Conservation (phyloP, 2,888 invertebrate species). For the Strigamia transsilvanica region DNA sequence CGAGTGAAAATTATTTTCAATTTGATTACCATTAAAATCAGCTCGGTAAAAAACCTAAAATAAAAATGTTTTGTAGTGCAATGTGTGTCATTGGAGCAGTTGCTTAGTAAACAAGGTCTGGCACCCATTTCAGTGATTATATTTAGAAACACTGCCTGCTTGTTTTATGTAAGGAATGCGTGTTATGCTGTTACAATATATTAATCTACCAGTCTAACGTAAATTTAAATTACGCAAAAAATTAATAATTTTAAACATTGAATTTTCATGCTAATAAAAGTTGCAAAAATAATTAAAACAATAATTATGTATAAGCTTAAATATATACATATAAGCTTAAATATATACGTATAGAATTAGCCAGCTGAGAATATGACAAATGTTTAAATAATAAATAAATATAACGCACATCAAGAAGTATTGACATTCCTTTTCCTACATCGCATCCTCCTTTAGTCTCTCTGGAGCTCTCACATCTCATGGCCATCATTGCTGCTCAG, state of each 20-base stretch:
- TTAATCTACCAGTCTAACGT: not conserved
- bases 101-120: conserved; percentile 5
- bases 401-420: not conserved
- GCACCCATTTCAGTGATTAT: not conserved
- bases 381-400: not conserved
- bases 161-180: not conserved
- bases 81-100: not conserved
- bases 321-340: too few species aligned
- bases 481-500: not conserved
- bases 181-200: not conserved
- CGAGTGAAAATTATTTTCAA: not conserved
- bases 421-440: not conserved
- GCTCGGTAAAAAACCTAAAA: conserved; percentile 12
- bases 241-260: too few species aligned
- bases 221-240: too few species aligned
- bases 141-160: not conserved
- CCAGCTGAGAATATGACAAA: not conserved
- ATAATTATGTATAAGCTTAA: too few species aligned
- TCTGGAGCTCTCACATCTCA: not conserved
- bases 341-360: too few species aligned
- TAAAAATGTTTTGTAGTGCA: not conserved
- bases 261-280: too few species aligned
- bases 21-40: conserved; percentile 26
- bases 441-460: not conserved
- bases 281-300: too few species aligned